Evolutionary conservation across 2,113 vertebrate species (phyloP).

Genomic region (Eublepharis macularius): DNA sequence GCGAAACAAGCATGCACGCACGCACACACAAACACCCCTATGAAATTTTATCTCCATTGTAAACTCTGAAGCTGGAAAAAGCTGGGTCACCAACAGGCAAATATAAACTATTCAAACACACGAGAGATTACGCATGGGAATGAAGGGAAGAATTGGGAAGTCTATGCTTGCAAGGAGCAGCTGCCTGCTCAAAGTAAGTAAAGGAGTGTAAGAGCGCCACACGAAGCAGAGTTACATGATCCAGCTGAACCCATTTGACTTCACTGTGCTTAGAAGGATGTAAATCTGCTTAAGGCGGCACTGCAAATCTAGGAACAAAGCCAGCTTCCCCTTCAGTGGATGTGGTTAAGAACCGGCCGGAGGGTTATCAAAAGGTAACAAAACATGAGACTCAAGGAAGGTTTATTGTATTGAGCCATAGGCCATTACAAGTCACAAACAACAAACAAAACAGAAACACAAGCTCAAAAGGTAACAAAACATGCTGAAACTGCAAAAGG

Average conservation of each 20-base stretch:
- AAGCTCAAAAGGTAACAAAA: not conserved
- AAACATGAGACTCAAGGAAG: no score
- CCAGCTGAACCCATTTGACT: no score
- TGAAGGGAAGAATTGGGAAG: not conserved
- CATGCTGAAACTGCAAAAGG: not conserved
- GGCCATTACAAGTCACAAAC: no score
- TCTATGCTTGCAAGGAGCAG: no score
- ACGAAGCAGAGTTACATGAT: no score
- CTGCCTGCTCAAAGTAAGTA: not conserved
- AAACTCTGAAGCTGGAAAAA: slow-evolving; percentile 4
- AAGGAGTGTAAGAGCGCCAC: no score
- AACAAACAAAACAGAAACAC: no score
- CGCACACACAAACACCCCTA: not conserved
- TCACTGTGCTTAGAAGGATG: no score
- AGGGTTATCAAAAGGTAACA: not conserved
- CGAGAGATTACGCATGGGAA: not conserved
- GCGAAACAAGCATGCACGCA: not conserved
- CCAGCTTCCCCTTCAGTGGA: not conserved
- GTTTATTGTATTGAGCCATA: no score
- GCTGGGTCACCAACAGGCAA: not conserved
- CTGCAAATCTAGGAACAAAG: not conserved
- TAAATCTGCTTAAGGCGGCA: not conserved
- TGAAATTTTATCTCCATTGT: not conserved
- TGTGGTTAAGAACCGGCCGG: not conserved
- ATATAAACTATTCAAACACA: not conserved